Evolutionary conservation across 2,888 invertebrate species (phyloP).

Genomic region (Epinotia bilunana): DNA sequence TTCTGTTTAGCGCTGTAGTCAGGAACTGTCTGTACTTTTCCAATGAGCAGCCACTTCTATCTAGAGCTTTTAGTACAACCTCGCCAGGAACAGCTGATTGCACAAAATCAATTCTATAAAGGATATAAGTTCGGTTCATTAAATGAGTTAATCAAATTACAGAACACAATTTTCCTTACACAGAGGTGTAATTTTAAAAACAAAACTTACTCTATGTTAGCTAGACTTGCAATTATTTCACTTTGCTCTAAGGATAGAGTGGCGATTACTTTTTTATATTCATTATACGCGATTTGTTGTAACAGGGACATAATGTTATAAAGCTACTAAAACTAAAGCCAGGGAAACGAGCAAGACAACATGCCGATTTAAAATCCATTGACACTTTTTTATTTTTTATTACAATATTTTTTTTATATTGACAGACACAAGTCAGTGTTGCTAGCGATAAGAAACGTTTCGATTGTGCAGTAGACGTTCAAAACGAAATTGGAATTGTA

Average conservation of each 20-base stretch:
- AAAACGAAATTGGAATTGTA: too few species aligned
- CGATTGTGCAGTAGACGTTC: too few species aligned
- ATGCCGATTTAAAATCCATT: background rate
- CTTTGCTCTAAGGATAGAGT: conserved; percentile 65
- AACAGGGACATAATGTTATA: conserved; percentile 66
- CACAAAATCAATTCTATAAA: conserved; percentile 63
- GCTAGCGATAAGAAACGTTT: too few species aligned
- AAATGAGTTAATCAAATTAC: background rate
- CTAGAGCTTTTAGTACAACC: conserved; percentile 66
- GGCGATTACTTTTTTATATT: conserved; percentile 64
- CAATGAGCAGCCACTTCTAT: conserved; percentile 64
- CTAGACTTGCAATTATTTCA: conserved; percentile 68
- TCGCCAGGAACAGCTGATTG: conserved; percentile 68
- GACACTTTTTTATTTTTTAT: background rate
- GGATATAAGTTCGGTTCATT: conserved; percentile 7
- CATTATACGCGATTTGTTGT: conserved; percentile 66
- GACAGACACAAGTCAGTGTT: background rate
- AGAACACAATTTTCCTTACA: background rate
- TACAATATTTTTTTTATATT: background rate
- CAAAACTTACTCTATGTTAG: conserved; percentile 66
- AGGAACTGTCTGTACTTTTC: conserved; percentile 61
- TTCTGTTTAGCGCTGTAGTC: conserved; percentile 54
- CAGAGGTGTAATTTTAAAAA: conserved; percentile 1
- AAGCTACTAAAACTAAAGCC: background rate
- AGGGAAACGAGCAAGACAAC: background rate